A percentile compares a stretch with the other conserved stretches of the same genome.
phyloP scores from a whole-genome alignment of 2,113 vertebrate species.

The Gallinago paraguaiae region DNA sequence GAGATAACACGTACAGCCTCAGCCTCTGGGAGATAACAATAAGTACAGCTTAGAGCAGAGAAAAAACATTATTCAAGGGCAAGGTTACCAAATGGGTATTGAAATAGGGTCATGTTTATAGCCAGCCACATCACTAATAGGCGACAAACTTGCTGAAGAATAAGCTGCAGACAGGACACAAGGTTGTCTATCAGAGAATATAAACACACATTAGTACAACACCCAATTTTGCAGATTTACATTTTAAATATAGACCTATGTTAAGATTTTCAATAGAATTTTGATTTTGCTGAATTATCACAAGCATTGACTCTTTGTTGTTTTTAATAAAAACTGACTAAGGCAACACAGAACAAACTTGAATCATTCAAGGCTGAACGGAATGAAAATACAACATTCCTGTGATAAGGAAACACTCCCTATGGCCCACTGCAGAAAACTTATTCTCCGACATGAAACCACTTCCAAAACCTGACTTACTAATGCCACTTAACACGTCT shows the following conservation, averaged over 20 bases:
- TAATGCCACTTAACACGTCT: not conserved
- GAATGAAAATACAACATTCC: not conserved
- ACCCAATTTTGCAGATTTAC: not conserved
- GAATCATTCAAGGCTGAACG: constrained; percentile 16
- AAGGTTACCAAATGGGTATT: not conserved
- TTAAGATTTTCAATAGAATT: not conserved
- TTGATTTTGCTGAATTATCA: not conserved
- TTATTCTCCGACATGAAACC: not conserved
- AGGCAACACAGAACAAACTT: not conserved
- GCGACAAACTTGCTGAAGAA: not conserved
- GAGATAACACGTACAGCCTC: not conserved
- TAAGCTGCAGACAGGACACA: not conserved
- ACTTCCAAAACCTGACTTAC: not conserved
- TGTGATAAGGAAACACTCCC: not conserved
- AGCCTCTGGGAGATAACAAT: not conserved
- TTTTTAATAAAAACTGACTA: not conserved
- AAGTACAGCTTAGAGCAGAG: not conserved
- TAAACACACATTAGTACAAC: not conserved
- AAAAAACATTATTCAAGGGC: not conserved
- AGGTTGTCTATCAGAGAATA: not conserved
- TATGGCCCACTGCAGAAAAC: not conserved
- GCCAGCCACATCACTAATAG: not conserved
- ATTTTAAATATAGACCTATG: not conserved
- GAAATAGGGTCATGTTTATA: not conserved
- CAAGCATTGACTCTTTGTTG: not conserved